Percentiles rank a stretch among this genome's conserved stretches.
These are phyloP conservation scores for Ischnura elegans DNA, from an alignment of 2,888 invertebrate genomes.

Conservation along the genomic window DNA sequence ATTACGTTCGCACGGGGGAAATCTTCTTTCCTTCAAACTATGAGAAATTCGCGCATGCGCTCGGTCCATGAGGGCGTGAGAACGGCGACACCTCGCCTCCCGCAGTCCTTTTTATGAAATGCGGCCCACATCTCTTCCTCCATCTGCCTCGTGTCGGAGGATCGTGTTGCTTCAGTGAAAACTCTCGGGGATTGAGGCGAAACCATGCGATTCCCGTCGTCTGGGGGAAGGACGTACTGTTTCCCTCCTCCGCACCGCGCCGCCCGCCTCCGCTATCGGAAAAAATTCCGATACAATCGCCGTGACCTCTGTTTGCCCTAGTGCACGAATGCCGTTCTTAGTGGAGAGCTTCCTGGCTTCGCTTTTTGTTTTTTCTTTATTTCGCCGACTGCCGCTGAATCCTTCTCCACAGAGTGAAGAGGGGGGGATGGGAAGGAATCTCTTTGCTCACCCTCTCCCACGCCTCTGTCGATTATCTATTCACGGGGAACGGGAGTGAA, in stretches of 20 bases:
- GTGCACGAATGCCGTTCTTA: background rate
- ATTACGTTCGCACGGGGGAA: no score
- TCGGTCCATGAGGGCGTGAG: background rate
- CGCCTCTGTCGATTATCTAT: background rate
- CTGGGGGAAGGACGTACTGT: background rate
- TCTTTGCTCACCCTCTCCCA: background rate
- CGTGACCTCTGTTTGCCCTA: constrained; percentile 26
- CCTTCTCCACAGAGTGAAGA: background rate
- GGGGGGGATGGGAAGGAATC: background rate
- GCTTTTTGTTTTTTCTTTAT: background rate
- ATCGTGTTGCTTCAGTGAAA: background rate
- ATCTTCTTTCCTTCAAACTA: no score
- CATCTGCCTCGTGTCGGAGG: background rate
- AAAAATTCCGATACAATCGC: constrained; percentile 31
- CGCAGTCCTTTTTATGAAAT: background rate
- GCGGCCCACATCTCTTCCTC: background rate
- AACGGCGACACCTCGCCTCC: background rate
- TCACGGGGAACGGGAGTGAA: background rate
- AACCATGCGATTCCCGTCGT: background rate
- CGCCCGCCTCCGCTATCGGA: background rate
- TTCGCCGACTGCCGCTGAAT: background rate
- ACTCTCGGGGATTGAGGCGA: background rate
- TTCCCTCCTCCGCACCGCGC: background rate
- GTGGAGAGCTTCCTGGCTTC: background rate
- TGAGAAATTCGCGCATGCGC: no score